Evolutionary conservation across 2,113 vertebrate species (phyloP).

Genomic region (Montifringilla adamsi): DNA sequence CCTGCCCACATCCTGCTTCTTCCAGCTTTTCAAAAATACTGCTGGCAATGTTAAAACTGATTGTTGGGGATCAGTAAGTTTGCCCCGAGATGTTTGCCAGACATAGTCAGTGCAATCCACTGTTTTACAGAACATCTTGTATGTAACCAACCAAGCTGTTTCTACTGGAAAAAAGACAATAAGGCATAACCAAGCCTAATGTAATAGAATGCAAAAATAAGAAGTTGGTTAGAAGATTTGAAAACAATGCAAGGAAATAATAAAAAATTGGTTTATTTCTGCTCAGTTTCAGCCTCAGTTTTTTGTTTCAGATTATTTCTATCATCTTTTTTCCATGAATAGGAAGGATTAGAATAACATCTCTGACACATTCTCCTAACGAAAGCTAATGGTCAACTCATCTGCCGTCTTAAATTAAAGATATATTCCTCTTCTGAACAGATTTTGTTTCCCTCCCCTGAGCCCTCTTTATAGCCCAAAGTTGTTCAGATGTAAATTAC

Average conservation of each 20-base stretch:
- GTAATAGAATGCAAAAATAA: neutral
- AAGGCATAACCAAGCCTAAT: neutral
- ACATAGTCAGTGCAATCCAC: neutral
- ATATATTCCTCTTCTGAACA: neutral
- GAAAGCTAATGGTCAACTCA: neutral
- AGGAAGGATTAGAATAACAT: neutral
- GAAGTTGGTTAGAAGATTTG: neutral
- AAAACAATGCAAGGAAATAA: neutral
- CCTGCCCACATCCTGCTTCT: neutral
- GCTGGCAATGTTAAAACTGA: neutral
- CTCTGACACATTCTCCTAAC: neutral
- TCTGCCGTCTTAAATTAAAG: neutral
- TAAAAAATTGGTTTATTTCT: neutral
- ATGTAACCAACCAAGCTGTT: neutral
- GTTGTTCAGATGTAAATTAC: conserved; percentile 7
- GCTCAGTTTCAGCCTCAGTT: neutral
- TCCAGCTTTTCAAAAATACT: neutral
- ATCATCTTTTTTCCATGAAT: neutral
- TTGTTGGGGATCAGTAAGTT: neutral
- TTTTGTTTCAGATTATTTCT: neutral
- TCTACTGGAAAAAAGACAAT: neutral
- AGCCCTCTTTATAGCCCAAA: neutral
- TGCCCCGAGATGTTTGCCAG: neutral
- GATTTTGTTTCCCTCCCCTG: neutral
- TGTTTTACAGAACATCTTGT: neutral